These are phyloP conservation scores for Leucophora obtusa DNA, from an alignment of 2,888 invertebrate species.

Conservation along the genomic window DNA sequence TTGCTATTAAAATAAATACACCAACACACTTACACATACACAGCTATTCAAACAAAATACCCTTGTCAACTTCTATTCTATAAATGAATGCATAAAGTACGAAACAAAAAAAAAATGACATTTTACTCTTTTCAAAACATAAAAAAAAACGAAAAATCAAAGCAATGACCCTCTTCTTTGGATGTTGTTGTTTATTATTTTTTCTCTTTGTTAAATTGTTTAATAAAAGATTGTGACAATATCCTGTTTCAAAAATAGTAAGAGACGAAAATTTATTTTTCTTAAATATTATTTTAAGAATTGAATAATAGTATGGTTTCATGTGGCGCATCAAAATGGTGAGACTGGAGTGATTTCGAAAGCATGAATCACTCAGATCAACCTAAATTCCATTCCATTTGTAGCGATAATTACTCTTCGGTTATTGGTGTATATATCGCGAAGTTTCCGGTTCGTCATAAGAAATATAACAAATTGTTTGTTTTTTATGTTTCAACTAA, in stretches of 20 bases:
- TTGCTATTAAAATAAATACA: neutral
- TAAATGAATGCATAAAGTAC: neutral
- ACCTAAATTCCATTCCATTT: too few species aligned
- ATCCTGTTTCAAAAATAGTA: neutral
- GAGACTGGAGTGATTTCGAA: too few species aligned
- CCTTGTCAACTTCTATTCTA: neutral
- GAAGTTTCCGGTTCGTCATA: too few species aligned
- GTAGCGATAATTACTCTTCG: too few species aligned
- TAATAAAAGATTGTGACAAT: neutral
- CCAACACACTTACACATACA: neutral
- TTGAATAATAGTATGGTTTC: too few species aligned
- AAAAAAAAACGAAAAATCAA: neutral
- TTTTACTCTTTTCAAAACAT: neutral
- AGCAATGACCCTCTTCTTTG: neutral
- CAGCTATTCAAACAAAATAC: neutral
- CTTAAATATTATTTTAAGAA: too few species aligned
- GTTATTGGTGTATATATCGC: too few species aligned
- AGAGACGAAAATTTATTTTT: too few species aligned
- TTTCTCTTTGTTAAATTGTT: neutral
- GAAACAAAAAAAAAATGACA: neutral
- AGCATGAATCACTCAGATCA: too few species aligned
- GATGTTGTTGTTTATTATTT: neutral
- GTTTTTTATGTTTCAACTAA: too few species aligned
- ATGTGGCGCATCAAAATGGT: too few species aligned
- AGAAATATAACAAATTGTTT: too few species aligned